Percentiles rank a stretch among this genome's conserved stretches.
Evolutionary conservation across 2,888 invertebrate species (phyloP).

Genomic region (Busseola fusca): DNA sequence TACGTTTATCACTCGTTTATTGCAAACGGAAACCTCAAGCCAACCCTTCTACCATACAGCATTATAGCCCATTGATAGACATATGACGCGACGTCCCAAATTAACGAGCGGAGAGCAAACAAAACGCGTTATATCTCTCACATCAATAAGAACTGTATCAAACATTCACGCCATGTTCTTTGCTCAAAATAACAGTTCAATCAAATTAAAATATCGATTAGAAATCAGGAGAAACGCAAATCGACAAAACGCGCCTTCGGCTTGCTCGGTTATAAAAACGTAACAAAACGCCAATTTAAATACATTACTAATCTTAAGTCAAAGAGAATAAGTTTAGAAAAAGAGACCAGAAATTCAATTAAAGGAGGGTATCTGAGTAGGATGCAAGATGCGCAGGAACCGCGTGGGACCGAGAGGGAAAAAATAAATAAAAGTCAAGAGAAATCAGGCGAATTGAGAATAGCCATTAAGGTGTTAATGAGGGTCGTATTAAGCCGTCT

Average conservation of each 20-base stretch:
- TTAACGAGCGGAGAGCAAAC: slow-evolving; percentile 67
- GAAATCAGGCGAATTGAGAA: slow-evolving; percentile 88
- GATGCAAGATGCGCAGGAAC: slow-evolving; percentile 71
- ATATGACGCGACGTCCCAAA: slow-evolving; percentile 77
- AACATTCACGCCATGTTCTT: slow-evolving; percentile 42
- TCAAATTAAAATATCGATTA: slow-evolving; percentile 83
- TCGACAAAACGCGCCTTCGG: slow-evolving; percentile 66
- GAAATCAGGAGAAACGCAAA: slow-evolving; percentile 67
- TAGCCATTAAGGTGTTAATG: slow-evolving; percentile 89
- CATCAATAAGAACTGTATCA: slow-evolving; percentile 51
- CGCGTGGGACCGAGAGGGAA: slow-evolving; percentile 73
- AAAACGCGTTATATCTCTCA: slow-evolving; percentile 46
- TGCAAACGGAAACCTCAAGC: slow-evolving; percentile 82
- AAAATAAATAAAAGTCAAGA: slow-evolving; percentile 85
- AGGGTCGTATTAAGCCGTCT: slow-evolving; percentile 89
- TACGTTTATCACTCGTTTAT: slow-evolving; percentile 79
- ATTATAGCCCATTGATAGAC: slow-evolving; percentile 80
- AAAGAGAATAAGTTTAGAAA: slow-evolving; percentile 87
- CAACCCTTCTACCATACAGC: slow-evolving; percentile 70
- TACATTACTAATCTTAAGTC: slow-evolving; percentile 88
- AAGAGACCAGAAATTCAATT: slow-evolving; percentile 86
- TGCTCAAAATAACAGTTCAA: slow-evolving; percentile 73
- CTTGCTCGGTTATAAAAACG: slow-evolving; percentile 81
- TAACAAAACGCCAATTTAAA: slow-evolving; percentile 87
- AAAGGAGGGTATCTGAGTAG: slow-evolving; percentile 78